Base-by-base conservation (phyloP, 1,140 invertebrate species). In the Drosophila kurseongensis region DNA sequence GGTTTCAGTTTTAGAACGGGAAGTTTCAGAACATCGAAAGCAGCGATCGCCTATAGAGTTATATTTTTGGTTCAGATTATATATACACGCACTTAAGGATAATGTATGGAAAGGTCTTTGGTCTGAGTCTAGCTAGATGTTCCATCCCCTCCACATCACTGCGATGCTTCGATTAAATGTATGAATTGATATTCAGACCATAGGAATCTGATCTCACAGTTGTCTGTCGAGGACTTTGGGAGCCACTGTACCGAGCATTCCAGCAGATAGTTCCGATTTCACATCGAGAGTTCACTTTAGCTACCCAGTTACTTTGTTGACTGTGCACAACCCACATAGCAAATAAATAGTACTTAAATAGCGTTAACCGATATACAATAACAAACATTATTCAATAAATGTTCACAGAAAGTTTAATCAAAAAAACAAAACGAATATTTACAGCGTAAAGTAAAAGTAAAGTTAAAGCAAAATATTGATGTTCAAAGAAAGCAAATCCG, bases 361-460 rank as follows among this genome's bases (percentile, higher is more conserved):
- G 68, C 52, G 68, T 67, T 85, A 85, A 82, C 67, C 81, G 45
- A 72, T 88, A 88, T 61, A 80, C 55, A 62, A 79, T 61, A 78
- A 67, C 36, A 86, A 76, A 71, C 80, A 83, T 79, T 82, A 73
- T 73, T 77, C 59, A 73, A 82, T 86, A 79, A 88, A 88, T 88
- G 83, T 88, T 88, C 72, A 74, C 67, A 77, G 47, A 89, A 62
- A 66, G 76, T 89, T 88, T 83, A 88, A 89, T 88, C 84, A 83
- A 89, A 86, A 74, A 76, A 55, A 27, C 32, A n/a, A 72, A 74
- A 80, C 47, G 42, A 77, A 74, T 86, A 88, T 86, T 85, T 86
- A 85, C 81, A 86, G 69, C 65, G 56, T 67, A 62, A 58, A 55
- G 40, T 57, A 80, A 77, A 73, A 45, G 55, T 71, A 62, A 78